Base-by-base conservation (phyloP, 2,113 vertebrate genomes). In the Raphicerus campestris region DNA sequence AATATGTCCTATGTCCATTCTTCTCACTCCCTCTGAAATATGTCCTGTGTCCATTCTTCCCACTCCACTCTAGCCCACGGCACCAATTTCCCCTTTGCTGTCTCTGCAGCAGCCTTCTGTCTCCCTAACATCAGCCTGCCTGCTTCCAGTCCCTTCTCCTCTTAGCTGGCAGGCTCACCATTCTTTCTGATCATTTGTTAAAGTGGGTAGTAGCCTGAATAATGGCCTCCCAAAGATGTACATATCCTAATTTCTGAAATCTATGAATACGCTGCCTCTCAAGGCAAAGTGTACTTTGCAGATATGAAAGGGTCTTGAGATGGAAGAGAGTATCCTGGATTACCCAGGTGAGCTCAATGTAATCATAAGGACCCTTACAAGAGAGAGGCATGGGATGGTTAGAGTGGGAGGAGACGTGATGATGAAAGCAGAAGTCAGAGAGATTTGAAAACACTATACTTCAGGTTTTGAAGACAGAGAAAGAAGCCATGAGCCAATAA, bases 111-210 rank as follows among this genome's bases (percentile, higher is more conserved):
- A 89, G 32, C 11, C 35, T 75, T 61, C 91, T 49, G 24, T 49
- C 56, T 88, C 55, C 63, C 20, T 92, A 93, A 78, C 20, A 70
- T 47, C 78, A 45, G 13, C 78, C 78, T 88, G 45, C 11, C 47
- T 91, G 51, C 20, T 56, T 85, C 45, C 5, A 24, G 58, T 24
- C 45, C 51, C 58, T 96, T 26, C 42, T 93, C 51, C 66, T 93
- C 45, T 49, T 53, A 60, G 66, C 26, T 91, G 8, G 49, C 42
- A 73, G 47, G 32, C 9, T 94, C 66, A 63, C 47, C 39, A 51
- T 92, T 92, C 85, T 87, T 83, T 87, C 30, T 91, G 63, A 70
- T 95, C 58, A 87, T 58, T 95, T 91, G 45, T 94, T 92, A 84
- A 92, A 94, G 75, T 56, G 24, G 8, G 45, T 89, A 24, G 35